Conservation (phyloP, 2,113 vertebrate genomes). For the Penelope pileata region DNA sequence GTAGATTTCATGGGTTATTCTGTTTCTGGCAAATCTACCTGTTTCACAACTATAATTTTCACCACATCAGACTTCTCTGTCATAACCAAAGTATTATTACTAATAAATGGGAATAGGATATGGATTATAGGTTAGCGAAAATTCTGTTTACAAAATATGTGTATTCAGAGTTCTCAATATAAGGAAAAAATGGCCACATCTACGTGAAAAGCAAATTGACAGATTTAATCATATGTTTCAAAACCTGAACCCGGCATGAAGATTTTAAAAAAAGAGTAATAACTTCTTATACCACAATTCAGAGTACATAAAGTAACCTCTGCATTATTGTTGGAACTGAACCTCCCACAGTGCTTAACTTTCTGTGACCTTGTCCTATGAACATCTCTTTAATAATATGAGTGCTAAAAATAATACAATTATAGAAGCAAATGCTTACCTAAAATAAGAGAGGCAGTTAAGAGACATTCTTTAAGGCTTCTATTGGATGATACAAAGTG, state of each 20-base stretch:
- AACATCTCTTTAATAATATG: constrained; percentile 48
- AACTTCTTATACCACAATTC: constrained; percentile 30
- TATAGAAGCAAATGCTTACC: constrained; percentile 36
- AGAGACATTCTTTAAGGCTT: constrained; percentile 20
- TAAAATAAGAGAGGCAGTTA: constrained; percentile 34
- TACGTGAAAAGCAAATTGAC: constrained; percentile 21
- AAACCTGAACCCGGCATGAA: not conserved
- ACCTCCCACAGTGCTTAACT: constrained; percentile 67
- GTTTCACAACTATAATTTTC: constrained; percentile 36
- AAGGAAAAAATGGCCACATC: constrained; percentile 42
- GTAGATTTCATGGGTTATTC: constrained; percentile 30
- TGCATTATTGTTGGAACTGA: constrained; percentile 59
- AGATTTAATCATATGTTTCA: constrained; percentile 70
- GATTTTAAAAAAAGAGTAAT: not conserved
- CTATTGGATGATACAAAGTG: not conserved
- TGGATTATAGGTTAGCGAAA: constrained; percentile 55
- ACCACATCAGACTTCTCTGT: constrained; percentile 62
- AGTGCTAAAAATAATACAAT: constrained; percentile 63
- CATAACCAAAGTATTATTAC: constrained; percentile 50
- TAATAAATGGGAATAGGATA: constrained; percentile 30
- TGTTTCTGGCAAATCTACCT: constrained; percentile 54
- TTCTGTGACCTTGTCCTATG: constrained; percentile 44
- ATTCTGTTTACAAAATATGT: constrained; percentile 55
- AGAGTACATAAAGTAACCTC: constrained; percentile 41
- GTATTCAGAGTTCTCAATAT: constrained; percentile 17